phyloP scores from a whole-genome alignment of 2,797 vertebrate species.

The Sardinella longiceps region DNA sequence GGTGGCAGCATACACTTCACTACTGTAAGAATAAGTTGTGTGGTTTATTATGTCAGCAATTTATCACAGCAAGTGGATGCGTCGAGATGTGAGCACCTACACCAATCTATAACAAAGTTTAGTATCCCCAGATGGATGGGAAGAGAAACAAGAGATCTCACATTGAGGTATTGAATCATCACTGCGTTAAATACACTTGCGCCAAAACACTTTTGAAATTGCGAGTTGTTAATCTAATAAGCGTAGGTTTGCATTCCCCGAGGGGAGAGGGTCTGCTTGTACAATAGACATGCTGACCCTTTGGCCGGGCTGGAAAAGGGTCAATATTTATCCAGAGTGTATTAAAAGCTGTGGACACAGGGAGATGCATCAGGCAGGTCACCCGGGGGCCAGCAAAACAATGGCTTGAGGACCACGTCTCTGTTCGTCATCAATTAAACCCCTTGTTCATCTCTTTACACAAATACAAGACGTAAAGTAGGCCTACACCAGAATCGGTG shows the following conservation, averaged over 20 bases:
- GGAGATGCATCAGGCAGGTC: slow-evolving; percentile 21
- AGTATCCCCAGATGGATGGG: neutral
- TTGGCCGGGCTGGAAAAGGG: slow-evolving; percentile 29
- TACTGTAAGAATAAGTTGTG: neutral
- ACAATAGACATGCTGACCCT: slow-evolving; percentile 27
- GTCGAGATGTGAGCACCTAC: neutral
- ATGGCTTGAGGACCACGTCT: neutral
- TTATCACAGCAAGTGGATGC: neutral
- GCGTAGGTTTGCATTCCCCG: slow-evolving; percentile 6
- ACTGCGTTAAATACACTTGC: neutral
- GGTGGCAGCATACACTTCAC: neutral
- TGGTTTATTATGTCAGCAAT: neutral
- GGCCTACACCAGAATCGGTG: too few relatives aligned
- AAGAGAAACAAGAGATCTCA: neutral
- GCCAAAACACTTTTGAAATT: slow-evolving; percentile 13
- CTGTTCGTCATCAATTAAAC: neutral
- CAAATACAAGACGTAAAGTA: neutral
- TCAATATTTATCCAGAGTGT: slow-evolving; percentile 37
- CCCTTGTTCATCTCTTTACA: neutral
- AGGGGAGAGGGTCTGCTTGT: slow-evolving; percentile 29
- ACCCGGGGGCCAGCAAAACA: slow-evolving; percentile 5
- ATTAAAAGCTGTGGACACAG: slow-evolving; percentile 23
- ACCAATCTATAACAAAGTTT: neutral
- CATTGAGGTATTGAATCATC: neutral
- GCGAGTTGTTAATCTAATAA: slow-evolving; percentile 28